Percentiles rank a stretch among this genome's conserved stretches.
Evolutionary conservation across 2,113 vertebrate species (phyloP).

Genomic region (Channa argus): DNA sequence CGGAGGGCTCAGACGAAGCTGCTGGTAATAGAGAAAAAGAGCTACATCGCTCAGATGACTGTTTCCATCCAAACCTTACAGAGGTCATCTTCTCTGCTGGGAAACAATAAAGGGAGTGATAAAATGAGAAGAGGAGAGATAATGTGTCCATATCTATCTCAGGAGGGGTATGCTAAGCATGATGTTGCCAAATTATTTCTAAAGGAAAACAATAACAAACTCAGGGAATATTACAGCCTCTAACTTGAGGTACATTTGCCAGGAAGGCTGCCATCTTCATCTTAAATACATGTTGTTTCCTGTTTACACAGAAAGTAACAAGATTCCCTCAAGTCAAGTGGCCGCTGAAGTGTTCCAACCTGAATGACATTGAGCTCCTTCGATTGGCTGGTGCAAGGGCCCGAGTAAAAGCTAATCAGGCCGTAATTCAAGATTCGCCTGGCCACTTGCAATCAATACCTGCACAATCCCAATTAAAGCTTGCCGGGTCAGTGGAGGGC

Average conservation of each 20-base stretch:
- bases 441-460: slow-evolving; percentile 84
- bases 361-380: slow-evolving; percentile 78
- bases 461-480: slow-evolving; percentile 85
- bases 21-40: slow-evolving; percentile 74
- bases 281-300: slow-evolving; percentile 45
- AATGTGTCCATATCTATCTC: slow-evolving; percentile 26
- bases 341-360: slow-evolving; percentile 56
- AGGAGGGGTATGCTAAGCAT: slow-evolving; percentile 12
- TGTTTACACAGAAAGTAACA: slow-evolving; percentile 66
- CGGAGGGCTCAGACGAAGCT: slow-evolving; percentile 59
- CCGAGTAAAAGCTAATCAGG: slow-evolving; percentile 82
- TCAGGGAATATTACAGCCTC: not conserved
- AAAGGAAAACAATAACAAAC: slow-evolving; percentile 13
- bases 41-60: slow-evolving; percentile 70
- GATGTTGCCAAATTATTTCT: slow-evolving; percentile 30
- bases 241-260: slow-evolving; percentile 11
- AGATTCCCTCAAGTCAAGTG: slow-evolving; percentile 58
- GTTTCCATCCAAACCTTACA: slow-evolving; percentile 66
- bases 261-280: slow-evolving; percentile 25
- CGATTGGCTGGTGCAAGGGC: slow-evolving; percentile 61
- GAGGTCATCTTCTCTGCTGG: slow-evolving; percentile 70
- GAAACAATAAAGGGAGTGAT: slow-evolving; percentile 65
- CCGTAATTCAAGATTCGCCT: slow-evolving; percentile 80
- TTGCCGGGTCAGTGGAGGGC: slow-evolving; percentile 81
- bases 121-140: slow-evolving; percentile 67